A percentile compares a stretch with the other conserved stretches of the same genome.
Evolutionary conservation across 2,888 invertebrate species (phyloP).

Genomic region (Graphium colonna): DNA sequence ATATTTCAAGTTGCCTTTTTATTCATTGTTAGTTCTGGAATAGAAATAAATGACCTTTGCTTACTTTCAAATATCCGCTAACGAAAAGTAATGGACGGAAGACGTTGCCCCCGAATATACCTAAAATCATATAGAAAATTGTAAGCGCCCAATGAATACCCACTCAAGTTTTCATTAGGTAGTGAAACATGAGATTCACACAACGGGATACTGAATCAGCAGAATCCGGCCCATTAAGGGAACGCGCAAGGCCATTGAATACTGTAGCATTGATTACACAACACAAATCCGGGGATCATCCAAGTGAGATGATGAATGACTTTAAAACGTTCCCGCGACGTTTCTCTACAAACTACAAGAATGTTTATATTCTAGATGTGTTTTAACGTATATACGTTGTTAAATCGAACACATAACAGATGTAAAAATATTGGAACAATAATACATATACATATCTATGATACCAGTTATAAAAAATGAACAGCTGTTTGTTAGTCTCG

Average conservation of each 20-base stretch:
- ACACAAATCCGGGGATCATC: constrained; percentile 56
- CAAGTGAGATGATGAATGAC: constrained; percentile 61
- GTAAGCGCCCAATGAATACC: background rate
- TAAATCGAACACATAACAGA: too few relatives aligned
- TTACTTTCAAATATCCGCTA: too few relatives aligned
- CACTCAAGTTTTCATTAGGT: constrained; percentile 12
- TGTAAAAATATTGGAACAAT: too few relatives aligned
- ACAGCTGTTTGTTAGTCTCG: too few relatives aligned
- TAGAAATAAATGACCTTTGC: too few relatives aligned
- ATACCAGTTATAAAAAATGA: too few relatives aligned
- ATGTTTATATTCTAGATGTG: background rate
- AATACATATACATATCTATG: too few relatives aligned
- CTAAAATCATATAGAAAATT: background rate
- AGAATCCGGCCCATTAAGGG: constrained; percentile 50
- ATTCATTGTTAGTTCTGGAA: too few relatives aligned
- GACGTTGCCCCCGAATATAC: background rate
- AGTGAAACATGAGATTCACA: constrained; percentile 11
- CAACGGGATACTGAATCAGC: constrained; percentile 37
- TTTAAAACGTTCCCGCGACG: constrained; percentile 57
- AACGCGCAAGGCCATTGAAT: constrained; percentile 48
- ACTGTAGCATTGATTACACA: constrained; percentile 37
- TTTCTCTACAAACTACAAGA: constrained; percentile 12
- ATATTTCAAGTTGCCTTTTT: too few relatives aligned
- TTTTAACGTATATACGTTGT: too few relatives aligned
- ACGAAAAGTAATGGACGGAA: too few relatives aligned